These are phyloP conservation scores for Myrmophylax atrothorax DNA, from an alignment of 2,113 vertebrate species.

Conservation along the genomic window DNA sequence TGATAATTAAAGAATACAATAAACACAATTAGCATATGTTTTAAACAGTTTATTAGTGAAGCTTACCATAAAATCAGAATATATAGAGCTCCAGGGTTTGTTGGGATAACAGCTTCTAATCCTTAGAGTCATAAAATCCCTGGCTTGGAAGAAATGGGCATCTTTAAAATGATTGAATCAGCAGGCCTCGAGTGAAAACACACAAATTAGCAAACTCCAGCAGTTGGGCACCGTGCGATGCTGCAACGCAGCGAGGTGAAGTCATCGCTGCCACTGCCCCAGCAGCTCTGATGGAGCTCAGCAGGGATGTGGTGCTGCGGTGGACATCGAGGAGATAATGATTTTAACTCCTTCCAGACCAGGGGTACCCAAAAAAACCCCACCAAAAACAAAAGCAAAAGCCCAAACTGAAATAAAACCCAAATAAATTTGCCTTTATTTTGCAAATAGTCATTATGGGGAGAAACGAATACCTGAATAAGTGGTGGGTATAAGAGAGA, in stretches of 20 bases:
- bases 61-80: conserved; percentile 74
- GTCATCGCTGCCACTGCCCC: conserved; percentile 9
- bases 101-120: conserved; percentile 69
- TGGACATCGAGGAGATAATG: conserved; percentile 26
- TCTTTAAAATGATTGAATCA: conserved; percentile 70
- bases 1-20: conserved; percentile 73
- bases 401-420: no score
- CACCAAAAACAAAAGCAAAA: no score
- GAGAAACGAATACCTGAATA: fast-evolving
- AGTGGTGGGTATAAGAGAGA: background rate
- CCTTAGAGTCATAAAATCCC: conserved; percentile 74
- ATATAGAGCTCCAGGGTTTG: conserved; percentile 69
- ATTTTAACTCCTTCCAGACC: conserved; percentile 54
- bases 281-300: conserved; percentile 11
- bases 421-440: fast-evolving
- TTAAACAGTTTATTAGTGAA: conserved; percentile 75
- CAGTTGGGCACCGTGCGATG: conserved; percentile 12
- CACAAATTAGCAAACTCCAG: conserved; percentile 71
- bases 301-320: background rate
- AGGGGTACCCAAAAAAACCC: background rate
- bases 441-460: background rate
- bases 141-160: conserved; percentile 73
- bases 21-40: conserved; percentile 74
- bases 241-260: background rate
- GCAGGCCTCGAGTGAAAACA: conserved; percentile 70